phyloP scores from a whole-genome alignment of 1,140 invertebrate species.

The Physella acuta region DNA sequence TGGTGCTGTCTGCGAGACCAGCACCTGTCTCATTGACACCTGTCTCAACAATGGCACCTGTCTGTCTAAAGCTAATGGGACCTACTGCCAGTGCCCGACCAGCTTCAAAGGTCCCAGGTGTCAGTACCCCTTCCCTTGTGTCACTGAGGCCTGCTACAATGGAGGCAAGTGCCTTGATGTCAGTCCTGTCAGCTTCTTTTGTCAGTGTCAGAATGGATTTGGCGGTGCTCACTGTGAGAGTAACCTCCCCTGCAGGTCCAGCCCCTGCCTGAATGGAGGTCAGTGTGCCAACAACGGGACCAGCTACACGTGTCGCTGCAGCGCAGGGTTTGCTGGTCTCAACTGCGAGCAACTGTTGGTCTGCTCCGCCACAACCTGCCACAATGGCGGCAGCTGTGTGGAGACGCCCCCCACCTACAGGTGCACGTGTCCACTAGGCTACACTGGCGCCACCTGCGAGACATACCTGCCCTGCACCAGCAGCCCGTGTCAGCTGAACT shows the following conservation, averaged over 20 bases:
- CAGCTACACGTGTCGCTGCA: slow-evolving; percentile 38
- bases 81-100: slow-evolving; percentile 27
- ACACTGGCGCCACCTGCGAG: slow-evolving; percentile 39
- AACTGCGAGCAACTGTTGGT: slow-evolving; percentile 45
- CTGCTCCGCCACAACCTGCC: slow-evolving; percentile 40
- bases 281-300: slow-evolving; percentile 44
- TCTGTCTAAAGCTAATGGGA: slow-evolving; percentile 59
- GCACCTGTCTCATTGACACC: slow-evolving; percentile 36
- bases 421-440: slow-evolving; percentile 34
- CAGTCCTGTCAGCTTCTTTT: background rate
- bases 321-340: slow-evolving; percentile 33
- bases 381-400: slow-evolving; percentile 36
- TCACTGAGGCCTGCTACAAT: slow-evolving; percentile 38
- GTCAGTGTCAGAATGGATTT: slow-evolving; percentile 32
- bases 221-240: slow-evolving; percentile 38
- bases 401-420: slow-evolving; percentile 24
- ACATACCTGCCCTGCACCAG: slow-evolving; percentile 34
- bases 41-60: slow-evolving; percentile 39
- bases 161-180: slow-evolving; percentile 56
- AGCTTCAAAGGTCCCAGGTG: slow-evolving; percentile 30
- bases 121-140: slow-evolving; percentile 60
- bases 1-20: slow-evolving; percentile 48
- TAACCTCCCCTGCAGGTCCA: slow-evolving; percentile 29
- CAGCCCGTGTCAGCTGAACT: slow-evolving; percentile 41
- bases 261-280: slow-evolving; percentile 44